A percentile compares a stretch with the other conserved stretches of the same genome.
phyloP scores from a whole-genome alignment of 1,140 invertebrate genomes.

The Papilio aristodemus region DNA sequence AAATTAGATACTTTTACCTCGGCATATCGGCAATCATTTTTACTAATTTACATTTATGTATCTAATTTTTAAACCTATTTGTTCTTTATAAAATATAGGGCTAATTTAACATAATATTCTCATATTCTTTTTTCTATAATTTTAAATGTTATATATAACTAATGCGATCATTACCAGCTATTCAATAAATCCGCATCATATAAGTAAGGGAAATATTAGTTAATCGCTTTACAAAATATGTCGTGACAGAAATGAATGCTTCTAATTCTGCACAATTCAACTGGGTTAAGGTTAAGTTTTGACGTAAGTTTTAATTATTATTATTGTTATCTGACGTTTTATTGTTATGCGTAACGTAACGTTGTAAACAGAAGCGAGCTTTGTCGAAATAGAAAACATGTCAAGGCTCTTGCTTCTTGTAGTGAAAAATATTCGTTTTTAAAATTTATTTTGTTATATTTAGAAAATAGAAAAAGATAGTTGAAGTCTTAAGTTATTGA shows the following conservation, averaged over 20 bases:
- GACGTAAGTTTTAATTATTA: conserved; percentile 21
- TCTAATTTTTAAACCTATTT: too few relatives aligned
- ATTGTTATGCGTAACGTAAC: conserved; percentile 7
- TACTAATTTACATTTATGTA: too few relatives aligned
- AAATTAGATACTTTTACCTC: too few relatives aligned
- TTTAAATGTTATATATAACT: too few relatives aligned
- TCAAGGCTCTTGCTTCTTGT: neutral
- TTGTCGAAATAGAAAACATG: conserved; percentile 8
- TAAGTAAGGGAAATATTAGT: neutral
- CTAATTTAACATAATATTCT: too few relatives aligned
- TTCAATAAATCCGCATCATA: too few relatives aligned
- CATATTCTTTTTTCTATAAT: too few relatives aligned
- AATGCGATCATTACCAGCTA: too few relatives aligned
- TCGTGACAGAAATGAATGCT: conserved; percentile 4
- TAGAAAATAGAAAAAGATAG: neutral
- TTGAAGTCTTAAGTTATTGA: neutral
- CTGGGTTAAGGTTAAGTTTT: conserved; percentile 27
- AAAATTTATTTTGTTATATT: neutral
- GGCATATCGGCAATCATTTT: too few relatives aligned
- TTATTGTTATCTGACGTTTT: conserved; percentile 13
- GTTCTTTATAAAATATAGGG: too few relatives aligned
- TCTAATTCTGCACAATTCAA: conserved; percentile 3
- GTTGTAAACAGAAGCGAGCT: conserved; percentile 4
- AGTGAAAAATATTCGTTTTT: neutral
- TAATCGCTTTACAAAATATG: neutral